A percentile compares a stretch with the other conserved stretches of the same genome.
These are phyloP conservation scores for Cercopithecus mona DNA, from an alignment of 2,113 vertebrate species.

Conservation along the genomic window DNA sequence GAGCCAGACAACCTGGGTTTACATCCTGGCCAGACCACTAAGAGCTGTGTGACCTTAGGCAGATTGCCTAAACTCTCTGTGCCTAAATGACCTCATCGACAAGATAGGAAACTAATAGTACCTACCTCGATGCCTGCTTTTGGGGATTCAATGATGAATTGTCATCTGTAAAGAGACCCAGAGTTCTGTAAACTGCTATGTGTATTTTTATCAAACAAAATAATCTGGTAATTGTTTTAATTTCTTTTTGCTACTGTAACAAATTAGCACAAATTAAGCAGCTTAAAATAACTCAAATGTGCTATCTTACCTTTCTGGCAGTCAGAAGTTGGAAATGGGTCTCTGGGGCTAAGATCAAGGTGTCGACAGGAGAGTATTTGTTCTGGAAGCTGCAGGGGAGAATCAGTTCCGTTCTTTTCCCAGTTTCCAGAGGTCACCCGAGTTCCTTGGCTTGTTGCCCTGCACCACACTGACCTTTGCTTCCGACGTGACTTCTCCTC, in stretches of 20 bases:
- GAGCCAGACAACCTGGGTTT: not conserved
- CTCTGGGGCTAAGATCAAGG: not conserved
- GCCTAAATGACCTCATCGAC: not conserved
- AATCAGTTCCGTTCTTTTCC: rapidly evolving
- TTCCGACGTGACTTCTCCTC: not conserved
- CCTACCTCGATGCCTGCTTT: not conserved
- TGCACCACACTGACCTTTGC: not conserved
- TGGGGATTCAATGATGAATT: not conserved
- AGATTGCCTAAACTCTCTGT: not conserved
- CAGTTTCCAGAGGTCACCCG: not conserved
- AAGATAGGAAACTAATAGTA: not conserved
- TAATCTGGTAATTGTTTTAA: not conserved
- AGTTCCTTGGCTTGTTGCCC: not conserved
- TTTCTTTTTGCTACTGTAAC: not conserved
- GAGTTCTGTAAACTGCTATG: not conserved
- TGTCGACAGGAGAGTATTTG: too few species aligned
- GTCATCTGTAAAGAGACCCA: not conserved
- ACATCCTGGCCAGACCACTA: not conserved
- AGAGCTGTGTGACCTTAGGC: not conserved
- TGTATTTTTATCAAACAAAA: not conserved
- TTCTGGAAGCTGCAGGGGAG: not conserved
- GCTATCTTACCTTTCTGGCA: not conserved
- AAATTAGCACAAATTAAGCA: not conserved
- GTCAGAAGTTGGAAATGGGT: not conserved
- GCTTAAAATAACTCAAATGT: not conserved